Evolutionary conservation across 2,113 vertebrate species (phyloP).

Genomic region (Aegotheles bennettii): DNA sequence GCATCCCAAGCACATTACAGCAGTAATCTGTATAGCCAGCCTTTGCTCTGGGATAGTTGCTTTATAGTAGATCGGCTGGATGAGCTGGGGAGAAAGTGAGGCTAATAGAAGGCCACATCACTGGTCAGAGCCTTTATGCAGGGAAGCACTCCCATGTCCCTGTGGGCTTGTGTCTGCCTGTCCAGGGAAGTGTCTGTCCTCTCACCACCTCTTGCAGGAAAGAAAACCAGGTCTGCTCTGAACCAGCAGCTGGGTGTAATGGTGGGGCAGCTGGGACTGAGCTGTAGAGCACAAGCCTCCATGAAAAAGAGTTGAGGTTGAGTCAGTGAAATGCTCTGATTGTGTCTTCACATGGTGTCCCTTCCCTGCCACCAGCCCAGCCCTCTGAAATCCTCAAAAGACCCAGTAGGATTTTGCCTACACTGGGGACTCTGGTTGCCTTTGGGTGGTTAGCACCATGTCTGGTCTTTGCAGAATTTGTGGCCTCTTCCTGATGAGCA

Average conservation of each 20-base stretch:
- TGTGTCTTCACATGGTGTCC: background rate
- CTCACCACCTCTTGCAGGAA: background rate
- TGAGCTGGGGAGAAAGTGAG: background rate
- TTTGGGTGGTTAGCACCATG: background rate
- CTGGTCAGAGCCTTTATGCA: background rate
- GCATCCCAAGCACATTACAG: background rate
- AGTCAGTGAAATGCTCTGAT: background rate
- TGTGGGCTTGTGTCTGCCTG: background rate
- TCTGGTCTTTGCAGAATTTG: background rate
- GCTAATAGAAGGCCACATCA: fast-evolving
- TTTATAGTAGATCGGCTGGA: background rate
- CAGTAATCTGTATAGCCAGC: background rate
- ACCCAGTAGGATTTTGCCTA: background rate
- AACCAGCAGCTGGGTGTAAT: background rate
- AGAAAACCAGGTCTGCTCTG: background rate
- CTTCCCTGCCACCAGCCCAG: background rate
- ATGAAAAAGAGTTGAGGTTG: background rate
- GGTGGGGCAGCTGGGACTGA: background rate
- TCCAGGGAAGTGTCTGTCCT: background rate
- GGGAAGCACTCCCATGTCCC: fast-evolving
- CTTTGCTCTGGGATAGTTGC: background rate
- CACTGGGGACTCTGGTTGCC: background rate
- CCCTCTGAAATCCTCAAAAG: background rate
- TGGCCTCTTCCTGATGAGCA: background rate
- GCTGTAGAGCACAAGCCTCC: background rate